These are phyloP conservation scores for Masticophis lateralis DNA, from an alignment of 2,797 vertebrate genomes.

Conservation along the genomic window DNA sequence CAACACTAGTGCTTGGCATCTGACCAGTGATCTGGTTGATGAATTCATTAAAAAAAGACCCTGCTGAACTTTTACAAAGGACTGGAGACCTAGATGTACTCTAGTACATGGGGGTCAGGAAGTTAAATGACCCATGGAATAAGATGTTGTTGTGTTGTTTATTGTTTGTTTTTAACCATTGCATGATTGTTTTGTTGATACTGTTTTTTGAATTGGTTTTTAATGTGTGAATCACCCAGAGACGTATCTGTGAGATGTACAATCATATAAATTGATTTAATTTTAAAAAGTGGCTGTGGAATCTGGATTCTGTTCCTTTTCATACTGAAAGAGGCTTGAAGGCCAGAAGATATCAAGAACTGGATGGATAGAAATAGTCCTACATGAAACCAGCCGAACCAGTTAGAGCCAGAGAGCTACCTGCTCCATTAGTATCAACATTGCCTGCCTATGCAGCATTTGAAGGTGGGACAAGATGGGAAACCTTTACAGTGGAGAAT, in stretches of 20 bases:
- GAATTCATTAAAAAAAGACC: background rate
- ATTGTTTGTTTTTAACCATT: background rate
- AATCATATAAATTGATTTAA: background rate
- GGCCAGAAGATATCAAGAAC: background rate
- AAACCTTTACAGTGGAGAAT: background rate
- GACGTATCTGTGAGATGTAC: background rate
- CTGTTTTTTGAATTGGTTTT: background rate
- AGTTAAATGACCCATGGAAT: background rate
- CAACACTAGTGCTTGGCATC: background rate
- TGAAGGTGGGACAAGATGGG: background rate
- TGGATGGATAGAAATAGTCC: background rate
- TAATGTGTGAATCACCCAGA: background rate
- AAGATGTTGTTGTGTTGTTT: background rate
- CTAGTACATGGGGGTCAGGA: background rate
- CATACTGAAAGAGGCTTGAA: background rate
- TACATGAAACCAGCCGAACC: background rate
- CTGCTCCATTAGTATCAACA: background rate
- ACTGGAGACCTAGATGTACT: background rate
- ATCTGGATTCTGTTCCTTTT: background rate
- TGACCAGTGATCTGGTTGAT: background rate
- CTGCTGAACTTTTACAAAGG: background rate
- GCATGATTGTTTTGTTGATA: background rate
- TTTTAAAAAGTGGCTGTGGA: background rate
- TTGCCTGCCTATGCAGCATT: background rate
- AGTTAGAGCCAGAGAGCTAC: background rate